phyloP scores from a whole-genome alignment of 2,888 invertebrate genomes.

The Phalera bucephala region DNA sequence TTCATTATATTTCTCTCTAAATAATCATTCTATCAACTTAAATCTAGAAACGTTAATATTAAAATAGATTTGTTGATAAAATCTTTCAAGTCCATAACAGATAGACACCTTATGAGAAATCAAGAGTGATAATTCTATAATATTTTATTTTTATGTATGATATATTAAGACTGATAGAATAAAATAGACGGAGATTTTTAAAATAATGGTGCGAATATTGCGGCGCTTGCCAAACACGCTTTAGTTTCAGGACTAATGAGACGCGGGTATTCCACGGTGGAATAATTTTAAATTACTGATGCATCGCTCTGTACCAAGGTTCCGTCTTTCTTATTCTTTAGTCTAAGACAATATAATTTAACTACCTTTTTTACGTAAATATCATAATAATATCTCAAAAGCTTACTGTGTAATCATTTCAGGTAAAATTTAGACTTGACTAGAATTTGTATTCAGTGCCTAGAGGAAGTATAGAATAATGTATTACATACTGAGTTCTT shows the following conservation, averaged over 20 bases:
- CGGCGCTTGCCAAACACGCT: no score
- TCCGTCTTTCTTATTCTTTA: no score
- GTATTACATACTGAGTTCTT: no score
- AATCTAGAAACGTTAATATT: slow-evolving; percentile 45
- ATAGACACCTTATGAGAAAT: slow-evolving; percentile 44
- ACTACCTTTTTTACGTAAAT: slow-evolving; percentile 32
- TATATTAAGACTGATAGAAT: slow-evolving; percentile 17
- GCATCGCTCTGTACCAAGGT: background rate
- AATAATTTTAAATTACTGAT: no score
- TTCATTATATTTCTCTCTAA: slow-evolving; percentile 32
- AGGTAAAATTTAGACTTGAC: slow-evolving; percentile 71
- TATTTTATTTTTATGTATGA: slow-evolving; percentile 35
- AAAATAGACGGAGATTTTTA: no score
- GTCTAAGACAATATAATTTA: slow-evolving; percentile 9
- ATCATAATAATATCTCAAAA: slow-evolving; percentile 39
- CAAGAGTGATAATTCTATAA: slow-evolving; percentile 36
- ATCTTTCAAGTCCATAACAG: slow-evolving; percentile 72
- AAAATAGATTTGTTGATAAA: slow-evolving; percentile 80
- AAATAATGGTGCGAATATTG: no score
- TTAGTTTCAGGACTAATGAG: no score
- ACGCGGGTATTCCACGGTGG: no score
- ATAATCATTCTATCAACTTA: slow-evolving; percentile 37
- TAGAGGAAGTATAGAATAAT: slow-evolving; percentile 50
- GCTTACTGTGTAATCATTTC: slow-evolving; percentile 49
- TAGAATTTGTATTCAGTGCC: slow-evolving; percentile 71